Base-by-base conservation (phyloP, 2,113 vertebrate genomes). In the Sander vitreus region DNA sequence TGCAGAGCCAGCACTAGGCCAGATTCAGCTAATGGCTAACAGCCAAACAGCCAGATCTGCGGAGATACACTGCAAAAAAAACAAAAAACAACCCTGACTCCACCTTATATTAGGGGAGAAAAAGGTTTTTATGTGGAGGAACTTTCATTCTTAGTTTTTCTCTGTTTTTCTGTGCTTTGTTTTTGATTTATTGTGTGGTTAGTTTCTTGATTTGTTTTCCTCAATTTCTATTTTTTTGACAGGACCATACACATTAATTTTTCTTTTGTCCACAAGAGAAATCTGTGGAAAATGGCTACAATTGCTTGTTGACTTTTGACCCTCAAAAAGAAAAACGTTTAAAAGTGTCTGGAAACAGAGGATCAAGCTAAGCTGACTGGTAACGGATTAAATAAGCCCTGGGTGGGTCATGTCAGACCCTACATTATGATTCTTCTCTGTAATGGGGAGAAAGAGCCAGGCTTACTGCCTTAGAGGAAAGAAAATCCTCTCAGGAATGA, bases 401-500 rank as follows among this genome's bases (percentile, higher is more conserved):
- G 36, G 33, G 67, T 19, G 68, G 60, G n/a, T 62, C 75, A 63
- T 39, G 76, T 65, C 76, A 47, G 69, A 65, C 11, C 3, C 9
- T 6, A 16, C 43, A 10, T 84, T 79, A 54, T 81, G 51, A 64
- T 85, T 80, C 58, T 53, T 16, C 50, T 0, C 66, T 81, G 54
- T 39, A 70, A 57, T 13, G 9, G 45, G 70, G 45, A 75, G 39
- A 75, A 47, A 33, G 30, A 62, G 73, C 25, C 64, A 15, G 69
- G 59, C 59, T 90, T 85, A 69, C 77, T 86, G 85, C 83, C 73
- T 88, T 54, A 50, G 79, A 83, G 84, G 60, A 74, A 76, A 76
- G 36, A 81, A 85, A 86, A 84, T 87, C 90, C 86, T 81, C 87
- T 79, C 6, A 72, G 87, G 87, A 93, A 91, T 91, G 88, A 90